Evolutionary conservation across 2,113 vertebrate genomes (phyloP).

Genomic region (Sporophila hypoxantha): DNA sequence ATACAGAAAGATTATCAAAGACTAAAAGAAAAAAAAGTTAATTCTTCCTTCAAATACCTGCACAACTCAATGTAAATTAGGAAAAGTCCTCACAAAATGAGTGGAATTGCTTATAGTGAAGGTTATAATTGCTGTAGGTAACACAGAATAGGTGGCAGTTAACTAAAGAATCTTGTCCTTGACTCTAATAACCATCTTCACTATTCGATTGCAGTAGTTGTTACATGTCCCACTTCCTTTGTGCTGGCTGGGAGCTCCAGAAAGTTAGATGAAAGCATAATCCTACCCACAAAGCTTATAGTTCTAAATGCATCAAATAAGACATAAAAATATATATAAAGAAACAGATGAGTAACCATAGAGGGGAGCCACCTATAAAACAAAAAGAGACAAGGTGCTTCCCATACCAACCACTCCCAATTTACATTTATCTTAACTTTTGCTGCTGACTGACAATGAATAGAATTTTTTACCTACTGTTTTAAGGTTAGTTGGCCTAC

Average conservation of each 20-base stretch:
- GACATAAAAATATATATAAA: background rate
- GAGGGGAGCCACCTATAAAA: background rate
- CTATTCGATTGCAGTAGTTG: background rate
- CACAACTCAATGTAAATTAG: background rate
- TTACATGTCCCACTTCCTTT: background rate
- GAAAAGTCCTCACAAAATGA: background rate
- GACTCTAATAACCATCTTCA: background rate
- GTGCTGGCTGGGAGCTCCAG: background rate
- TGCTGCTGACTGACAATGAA: background rate
- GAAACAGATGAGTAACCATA: background rate
- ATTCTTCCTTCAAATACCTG: background rate
- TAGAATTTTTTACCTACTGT: background rate
- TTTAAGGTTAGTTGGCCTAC: background rate
- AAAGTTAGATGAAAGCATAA: background rate
- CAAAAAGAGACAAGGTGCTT: background rate
- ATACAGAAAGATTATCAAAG: background rate
- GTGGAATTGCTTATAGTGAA: background rate
- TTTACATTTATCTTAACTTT: background rate
- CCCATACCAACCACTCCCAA: background rate
- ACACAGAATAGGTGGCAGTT: background rate
- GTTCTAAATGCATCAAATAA: background rate
- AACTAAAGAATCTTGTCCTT: background rate
- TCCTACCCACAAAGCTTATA: background rate
- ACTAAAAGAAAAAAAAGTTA: background rate
- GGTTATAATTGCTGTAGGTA: background rate